Evolutionary conservation across 2,113 vertebrate species (phyloP), one percentile per base, ranked within the genome.

Genomic region (Mugil cephalus): DNA sequence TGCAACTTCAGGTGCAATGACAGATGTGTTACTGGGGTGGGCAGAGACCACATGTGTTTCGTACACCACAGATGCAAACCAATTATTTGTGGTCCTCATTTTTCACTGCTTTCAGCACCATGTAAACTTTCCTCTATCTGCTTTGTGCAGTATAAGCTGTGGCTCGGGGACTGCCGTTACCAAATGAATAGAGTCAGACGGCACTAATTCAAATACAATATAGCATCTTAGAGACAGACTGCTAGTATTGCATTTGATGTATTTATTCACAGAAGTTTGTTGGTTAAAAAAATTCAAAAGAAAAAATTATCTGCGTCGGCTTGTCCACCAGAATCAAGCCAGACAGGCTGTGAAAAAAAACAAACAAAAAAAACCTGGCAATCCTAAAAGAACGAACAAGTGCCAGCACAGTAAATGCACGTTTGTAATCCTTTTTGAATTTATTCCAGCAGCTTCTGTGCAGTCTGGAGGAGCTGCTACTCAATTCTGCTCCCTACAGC

Each of bases 401-500:
- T 72, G 45, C 51, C 51, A 61, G 30, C 19, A 76, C 18, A 67
- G 47, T 40, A 47, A 65, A 50, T 14, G 17, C n/a, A 21, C 0
- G 1, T 39, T 58, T 77, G 48, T 38, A 21, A 53, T 38, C 42
- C n/a, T 13, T 74, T 17, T 30, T 47, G 18, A 69, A 36, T 30
- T 43, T 52, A 56, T 30, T 70, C 50, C 4, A 34, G 52, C 35
- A 58, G 54, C 72, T 62, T 73, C 43, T 17, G 11, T 24, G 47
- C 10, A 19, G 17, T 56, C 40, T 52, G 47, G n/a, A 64, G 35
- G 21, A 69, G 52, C 53, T 60, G 15, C 15, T 75, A 56, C 54
- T 45, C 56, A 52, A 55, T 18, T 83, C 77, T 74, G 62, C 19
- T 30, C 17, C 38, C 38, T 62, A 58, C 71, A 64, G 53, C 63